phyloP scores from a whole-genome alignment of 2,888 invertebrate species.

The Andrena hattorfiana region DNA sequence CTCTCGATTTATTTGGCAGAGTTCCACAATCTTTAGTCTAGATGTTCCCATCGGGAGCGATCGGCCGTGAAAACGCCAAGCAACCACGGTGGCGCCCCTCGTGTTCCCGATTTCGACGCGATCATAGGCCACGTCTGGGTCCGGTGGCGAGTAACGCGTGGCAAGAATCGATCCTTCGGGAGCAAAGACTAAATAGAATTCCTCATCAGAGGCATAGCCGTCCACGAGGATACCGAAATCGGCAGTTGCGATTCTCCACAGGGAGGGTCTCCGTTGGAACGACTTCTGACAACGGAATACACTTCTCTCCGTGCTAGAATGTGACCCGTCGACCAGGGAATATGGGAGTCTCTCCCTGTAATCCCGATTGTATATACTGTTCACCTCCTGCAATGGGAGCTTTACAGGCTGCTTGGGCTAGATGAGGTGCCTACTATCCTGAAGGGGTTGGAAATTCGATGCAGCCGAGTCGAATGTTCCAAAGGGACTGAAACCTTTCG shows the following conservation, averaged over 20 bases:
- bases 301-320: constrained; percentile 73
- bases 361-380: constrained; percentile 78
- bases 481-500: constrained; percentile 5
- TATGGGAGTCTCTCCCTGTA: constrained; percentile 76
- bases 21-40: constrained; percentile 66
- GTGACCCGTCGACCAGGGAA: constrained; percentile 54
- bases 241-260: constrained; percentile 72
- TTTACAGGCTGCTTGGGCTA: constrained; percentile 68
- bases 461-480: constrained; percentile 13
- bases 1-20: constrained; percentile 72
- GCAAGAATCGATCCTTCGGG: constrained; percentile 62
- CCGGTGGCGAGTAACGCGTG: constrained; percentile 62
- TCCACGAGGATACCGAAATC: constrained; percentile 77
- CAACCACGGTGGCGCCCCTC: constrained; percentile 26
- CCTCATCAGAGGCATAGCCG: constrained; percentile 67
- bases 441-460: constrained; percentile 42
- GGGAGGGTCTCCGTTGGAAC: constrained; percentile 69
- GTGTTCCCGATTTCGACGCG: constrained; percentile 46
- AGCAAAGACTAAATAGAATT: constrained; percentile 72
- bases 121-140: constrained; percentile 64
- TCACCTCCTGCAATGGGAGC: constrained; percentile 79
- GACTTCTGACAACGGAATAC: constrained; percentile 73
- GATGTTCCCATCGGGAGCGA: constrained; percentile 47
- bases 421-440: constrained; percentile 72
- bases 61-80: constrained; percentile 22